Percentiles rank a stretch among this genome's conserved stretches.
These are phyloP conservation scores for Zoanthus sociatus DNA, from an alignment of 92 coral and sea anemone species.

Conservation along the genomic window DNA sequence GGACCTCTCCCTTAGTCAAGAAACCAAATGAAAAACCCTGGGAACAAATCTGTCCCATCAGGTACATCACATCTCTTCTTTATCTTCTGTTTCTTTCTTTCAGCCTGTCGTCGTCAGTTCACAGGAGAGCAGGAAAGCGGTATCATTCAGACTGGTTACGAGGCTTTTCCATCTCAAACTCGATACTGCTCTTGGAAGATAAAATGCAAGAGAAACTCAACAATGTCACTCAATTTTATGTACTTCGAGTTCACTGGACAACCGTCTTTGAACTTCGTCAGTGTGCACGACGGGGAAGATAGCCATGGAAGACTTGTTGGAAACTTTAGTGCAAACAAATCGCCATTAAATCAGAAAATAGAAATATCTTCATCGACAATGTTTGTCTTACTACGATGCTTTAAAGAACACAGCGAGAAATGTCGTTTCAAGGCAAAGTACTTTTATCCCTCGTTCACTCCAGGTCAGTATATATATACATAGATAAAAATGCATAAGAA, in stretches of 20 bases:
- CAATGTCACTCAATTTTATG: background rate
- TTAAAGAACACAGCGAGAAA: background rate
- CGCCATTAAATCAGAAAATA: background rate
- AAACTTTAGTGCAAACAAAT: background rate
- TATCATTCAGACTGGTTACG: too few relatives aligned
- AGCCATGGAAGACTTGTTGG: conserved; percentile 3
- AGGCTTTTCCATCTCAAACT: background rate
- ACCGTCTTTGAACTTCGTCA: background rate
- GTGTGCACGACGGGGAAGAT: conserved; percentile 5
- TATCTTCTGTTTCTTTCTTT: too few relatives aligned
- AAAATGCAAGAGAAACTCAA: background rate
- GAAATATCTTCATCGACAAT: background rate
- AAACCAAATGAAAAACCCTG: too few relatives aligned
- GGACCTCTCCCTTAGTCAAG: too few relatives aligned
- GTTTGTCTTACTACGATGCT: background rate
- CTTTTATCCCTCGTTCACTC: too few relatives aligned
- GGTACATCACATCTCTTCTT: too few relatives aligned
- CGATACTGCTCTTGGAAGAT: conserved; percentile 6
- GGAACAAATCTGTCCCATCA: too few relatives aligned
- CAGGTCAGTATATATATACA: too few relatives aligned
- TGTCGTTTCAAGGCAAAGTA: background rate
- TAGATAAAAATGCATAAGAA: background rate
- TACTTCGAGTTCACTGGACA: background rate
- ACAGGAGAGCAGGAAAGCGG: too few relatives aligned
- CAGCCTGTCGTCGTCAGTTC: too few relatives aligned